phyloP scores from a whole-genome alignment of 1,140 invertebrate genomes.

The Coenobita brevimanus region DNA sequence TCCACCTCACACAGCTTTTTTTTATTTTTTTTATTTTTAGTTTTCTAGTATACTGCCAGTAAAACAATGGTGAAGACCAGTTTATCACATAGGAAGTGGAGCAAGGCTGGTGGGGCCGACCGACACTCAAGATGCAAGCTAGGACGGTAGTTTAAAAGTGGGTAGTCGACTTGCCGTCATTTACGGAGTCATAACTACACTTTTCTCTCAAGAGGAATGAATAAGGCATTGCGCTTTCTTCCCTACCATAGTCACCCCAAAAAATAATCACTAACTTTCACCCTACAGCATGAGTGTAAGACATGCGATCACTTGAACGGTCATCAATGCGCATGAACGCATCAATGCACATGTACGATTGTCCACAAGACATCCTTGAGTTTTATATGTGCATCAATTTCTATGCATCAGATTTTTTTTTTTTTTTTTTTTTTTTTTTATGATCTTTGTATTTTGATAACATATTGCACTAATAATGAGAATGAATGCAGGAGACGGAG shows the following conservation, averaged over 20 bases:
- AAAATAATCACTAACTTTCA: conserved; percentile 35
- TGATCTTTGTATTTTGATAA: conserved; percentile 67
- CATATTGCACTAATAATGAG: conserved; percentile 63
- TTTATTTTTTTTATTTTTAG: conserved; percentile 29
- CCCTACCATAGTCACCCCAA: conserved; percentile 16
- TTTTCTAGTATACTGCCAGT: conserved; percentile 9
- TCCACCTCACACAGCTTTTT: not conserved
- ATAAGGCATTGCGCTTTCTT: conserved; percentile 62
- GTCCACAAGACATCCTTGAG: conserved; percentile 60
- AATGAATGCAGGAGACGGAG: conserved; percentile 54
- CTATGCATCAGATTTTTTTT: conserved; percentile 54
- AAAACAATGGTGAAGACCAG: conserved; percentile 51
- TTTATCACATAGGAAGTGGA: conserved; percentile 50
- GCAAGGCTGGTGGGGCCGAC: conserved; percentile 30
- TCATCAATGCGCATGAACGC: conserved; percentile 40
- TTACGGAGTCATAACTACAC: not conserved
- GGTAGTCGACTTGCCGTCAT: not conserved
- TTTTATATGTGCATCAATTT: conserved; percentile 48
- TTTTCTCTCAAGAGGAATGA: conserved; percentile 54
- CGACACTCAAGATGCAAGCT: conserved; percentile 55
- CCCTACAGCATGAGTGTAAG: conserved; percentile 43
- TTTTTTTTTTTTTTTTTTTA: conserved; percentile 44
- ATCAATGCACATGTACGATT: conserved; percentile 28
- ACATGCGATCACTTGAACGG: conserved; percentile 45
- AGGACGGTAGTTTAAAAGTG: conserved; percentile 52